Percentiles rank a stretch among this genome's conserved stretches.
Evolutionary conservation across 2,797 vertebrate genomes (phyloP).

Genomic region (Syndactyla subalaris): DNA sequence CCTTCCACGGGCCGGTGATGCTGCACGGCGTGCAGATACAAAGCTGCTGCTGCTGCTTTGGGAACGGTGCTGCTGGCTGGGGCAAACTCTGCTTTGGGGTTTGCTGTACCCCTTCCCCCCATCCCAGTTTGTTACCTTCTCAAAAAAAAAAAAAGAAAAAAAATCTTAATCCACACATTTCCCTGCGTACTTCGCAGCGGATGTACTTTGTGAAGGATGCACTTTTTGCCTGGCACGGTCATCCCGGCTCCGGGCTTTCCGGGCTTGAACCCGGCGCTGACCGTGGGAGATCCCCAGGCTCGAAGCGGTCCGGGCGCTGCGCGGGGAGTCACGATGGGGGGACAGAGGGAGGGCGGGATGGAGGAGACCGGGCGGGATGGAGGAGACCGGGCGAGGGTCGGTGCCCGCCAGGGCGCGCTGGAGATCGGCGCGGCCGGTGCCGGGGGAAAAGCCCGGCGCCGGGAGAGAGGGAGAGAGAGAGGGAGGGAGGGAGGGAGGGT

Average conservation of each 20-base stretch:
- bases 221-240: fast-evolving
- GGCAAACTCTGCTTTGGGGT: background rate
- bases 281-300: fast-evolving
- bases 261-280: fast-evolving
- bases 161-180: background rate
- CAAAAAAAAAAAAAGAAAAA: background rate
- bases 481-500: too few relatives aligned
- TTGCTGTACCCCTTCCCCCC: background rate
- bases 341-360: too few relatives aligned
- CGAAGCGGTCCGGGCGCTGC: background rate
- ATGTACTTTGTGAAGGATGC: background rate
- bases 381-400: background rate
- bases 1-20: background rate
- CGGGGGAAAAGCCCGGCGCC: background rate
- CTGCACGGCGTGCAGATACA: background rate
- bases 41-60: background rate
- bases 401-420: background rate
- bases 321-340: background rate
- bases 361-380: too few relatives aligned
- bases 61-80: background rate
- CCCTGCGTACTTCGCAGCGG: background rate
- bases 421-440: background rate
- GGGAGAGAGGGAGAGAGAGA: too few relatives aligned
- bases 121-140: background rate
- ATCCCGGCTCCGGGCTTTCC: background rate